Evolutionary conservation across 1,140 invertebrate genomes (phyloP), one percentile per base, ranked within the genome.

Genomic region (Micrasema longulum): DNA sequence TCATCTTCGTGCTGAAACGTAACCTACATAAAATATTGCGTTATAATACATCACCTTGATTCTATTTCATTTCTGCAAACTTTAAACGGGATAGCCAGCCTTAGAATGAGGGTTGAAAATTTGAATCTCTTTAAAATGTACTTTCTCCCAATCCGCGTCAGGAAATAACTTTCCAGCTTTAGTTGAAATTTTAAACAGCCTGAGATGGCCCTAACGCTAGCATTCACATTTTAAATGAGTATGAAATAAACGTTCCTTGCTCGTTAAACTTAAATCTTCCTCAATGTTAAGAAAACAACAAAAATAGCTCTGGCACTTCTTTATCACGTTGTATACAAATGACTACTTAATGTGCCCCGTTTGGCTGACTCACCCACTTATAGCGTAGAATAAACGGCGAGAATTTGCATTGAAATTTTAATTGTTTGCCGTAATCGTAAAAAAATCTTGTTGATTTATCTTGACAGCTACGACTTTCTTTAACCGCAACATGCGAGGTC

Each of bases 371-470:
- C 45, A 52, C 64, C 22, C 64, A 66, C 64, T 50, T 26, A 64
- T 47, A 47, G 64, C 14, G 23, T 66, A 23, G 35, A 66, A 66
- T 41, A 53, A 66, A 53, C 18, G 64, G 43, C 20, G 36, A 6
- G 50, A 68, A 68, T 68, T 68, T 68, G 66, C 66, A 68, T 68
- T 68, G 52, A 68, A 68, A 68, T 68, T 68, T 68, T 68, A 50
- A 68, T 68, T 68, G 66, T 68, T 68, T 57, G 35, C 43, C 16
- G 47, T 57, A 55, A 68, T 68, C 50, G 52, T 68, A 57, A 68
- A 50, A 31, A 66, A 66, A 66, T 66, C 64, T 53, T 26, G 11
- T 66, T 53, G 48, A 66, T 66, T 52, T 53, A 66, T 52, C 22
- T 52, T 35, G 35, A 52, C 45, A 23, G 52, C 5, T 22, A 22